Evolutionary conservation across 1,140 invertebrate genomes (phyloP).

Genomic region (Leptinotarsa texana): DNA sequence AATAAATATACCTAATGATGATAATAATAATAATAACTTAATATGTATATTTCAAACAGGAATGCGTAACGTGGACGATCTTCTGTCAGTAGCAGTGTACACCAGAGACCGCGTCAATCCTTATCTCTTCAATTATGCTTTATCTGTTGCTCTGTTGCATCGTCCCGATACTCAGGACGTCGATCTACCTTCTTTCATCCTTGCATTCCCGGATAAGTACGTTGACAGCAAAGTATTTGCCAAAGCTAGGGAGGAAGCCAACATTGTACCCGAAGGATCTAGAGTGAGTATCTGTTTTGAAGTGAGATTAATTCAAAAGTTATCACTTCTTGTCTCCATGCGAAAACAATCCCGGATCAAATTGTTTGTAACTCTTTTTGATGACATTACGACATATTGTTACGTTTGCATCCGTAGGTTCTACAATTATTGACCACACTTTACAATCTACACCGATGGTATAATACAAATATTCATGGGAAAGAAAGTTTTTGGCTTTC

Average conservation of each 20-base stretch:
- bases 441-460: no score
- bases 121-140: slow-evolving; percentile 76
- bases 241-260: slow-evolving; percentile 68
- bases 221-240: slow-evolving; percentile 73
- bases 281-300: slow-evolving; percentile 57
- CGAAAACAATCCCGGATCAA: no score
- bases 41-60: slow-evolving; percentile 55
- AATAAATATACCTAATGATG: no score
- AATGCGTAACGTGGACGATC: slow-evolving; percentile 71
- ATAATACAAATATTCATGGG: no score
- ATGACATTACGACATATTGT: no score
- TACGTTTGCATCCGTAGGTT: no score
- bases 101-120: slow-evolving; percentile 76
- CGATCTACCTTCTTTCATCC: slow-evolving; percentile 69
- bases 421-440: no score
- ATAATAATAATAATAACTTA: no score
- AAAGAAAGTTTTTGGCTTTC: no score
- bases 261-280: slow-evolving; percentile 64
- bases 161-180: slow-evolving; percentile 74
- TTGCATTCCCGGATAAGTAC: slow-evolving; percentile 79
- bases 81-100: slow-evolving; percentile 71
- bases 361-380: no score
- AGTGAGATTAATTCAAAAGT: no score
- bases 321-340: no score
- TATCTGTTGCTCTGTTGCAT: slow-evolving; percentile 76